Evolutionary conservation across 2,888 invertebrate species (phyloP).

Genomic region (Tipula unca): DNA sequence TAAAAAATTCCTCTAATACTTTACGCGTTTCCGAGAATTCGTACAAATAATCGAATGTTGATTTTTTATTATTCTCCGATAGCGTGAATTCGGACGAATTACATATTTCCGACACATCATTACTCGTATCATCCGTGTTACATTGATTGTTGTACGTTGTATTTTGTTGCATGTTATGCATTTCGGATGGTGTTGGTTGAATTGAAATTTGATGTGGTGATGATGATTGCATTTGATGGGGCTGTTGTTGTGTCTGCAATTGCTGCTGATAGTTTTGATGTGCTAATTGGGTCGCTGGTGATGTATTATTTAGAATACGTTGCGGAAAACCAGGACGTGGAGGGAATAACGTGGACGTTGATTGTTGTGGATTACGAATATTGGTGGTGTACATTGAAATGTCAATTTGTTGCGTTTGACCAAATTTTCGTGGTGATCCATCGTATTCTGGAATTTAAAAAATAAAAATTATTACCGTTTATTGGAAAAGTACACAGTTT

Average conservation of each 20-base stretch:
- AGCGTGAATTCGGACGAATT: constrained; percentile 41
- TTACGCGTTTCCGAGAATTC: constrained; percentile 88
- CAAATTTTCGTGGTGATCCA: constrained; percentile 84
- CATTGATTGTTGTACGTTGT: constrained; percentile 24
- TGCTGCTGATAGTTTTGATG: constrained; percentile 24
- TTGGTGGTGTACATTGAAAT: constrained; percentile 35
- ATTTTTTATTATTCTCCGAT: constrained; percentile 34
- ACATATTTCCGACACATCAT: constrained; percentile 42
- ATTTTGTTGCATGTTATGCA: not conserved
- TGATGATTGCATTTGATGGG: constrained; percentile 25
- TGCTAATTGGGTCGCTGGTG: not conserved
- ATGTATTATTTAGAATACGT: not conserved
- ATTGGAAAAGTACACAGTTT: not conserved
- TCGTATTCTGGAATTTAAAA: constrained; percentile 60
- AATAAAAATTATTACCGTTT: not conserved
- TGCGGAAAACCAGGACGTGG: constrained; percentile 84
- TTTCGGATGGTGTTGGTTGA: not conserved
- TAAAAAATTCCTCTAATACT: constrained; percentile 85
- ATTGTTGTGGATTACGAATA: not conserved
- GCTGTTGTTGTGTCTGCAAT: constrained; percentile 25
- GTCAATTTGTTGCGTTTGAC: constrained; percentile 43
- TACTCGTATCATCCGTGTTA: constrained; percentile 42
- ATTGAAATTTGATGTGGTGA: constrained; percentile 22
- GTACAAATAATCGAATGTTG: constrained; percentile 79
- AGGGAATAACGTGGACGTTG: constrained; percentile 58